phyloP scores from a whole-genome alignment of 2,113 vertebrate species.

The Rafetus swinhoei region DNA sequence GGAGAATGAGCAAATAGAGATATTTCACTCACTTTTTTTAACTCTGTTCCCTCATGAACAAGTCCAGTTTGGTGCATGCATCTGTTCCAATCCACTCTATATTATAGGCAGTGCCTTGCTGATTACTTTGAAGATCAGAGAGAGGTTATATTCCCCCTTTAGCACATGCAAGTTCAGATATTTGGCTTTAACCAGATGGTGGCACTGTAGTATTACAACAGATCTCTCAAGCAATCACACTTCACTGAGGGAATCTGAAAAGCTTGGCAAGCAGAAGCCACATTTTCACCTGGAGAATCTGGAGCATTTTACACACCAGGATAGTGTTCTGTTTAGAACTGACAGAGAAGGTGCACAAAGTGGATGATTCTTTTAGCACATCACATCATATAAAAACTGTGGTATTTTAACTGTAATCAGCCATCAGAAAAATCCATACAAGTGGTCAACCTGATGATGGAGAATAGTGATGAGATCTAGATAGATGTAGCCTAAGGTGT shows the following conservation, averaged over 20 bases:
- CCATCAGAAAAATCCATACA: background rate
- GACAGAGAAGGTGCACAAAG: background rate
- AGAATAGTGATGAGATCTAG: background rate
- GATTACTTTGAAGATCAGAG: constrained; percentile 30
- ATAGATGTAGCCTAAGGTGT: background rate
- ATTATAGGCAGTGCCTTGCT: background rate
- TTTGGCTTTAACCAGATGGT: constrained; percentile 70
- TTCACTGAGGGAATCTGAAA: constrained; percentile 1
- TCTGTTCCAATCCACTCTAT: constrained; percentile 24
- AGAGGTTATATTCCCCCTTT: background rate
- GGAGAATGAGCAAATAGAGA: constrained; percentile 21
- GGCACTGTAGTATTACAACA: constrained; percentile 69
- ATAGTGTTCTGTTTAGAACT: background rate
- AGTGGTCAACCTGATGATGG: background rate
- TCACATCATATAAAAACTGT: background rate
- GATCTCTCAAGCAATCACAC: constrained; percentile 25
- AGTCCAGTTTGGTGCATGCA: background rate
- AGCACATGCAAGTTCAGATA: constrained; percentile 36
- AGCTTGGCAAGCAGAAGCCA: constrained; percentile 18
- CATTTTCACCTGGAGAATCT: background rate
- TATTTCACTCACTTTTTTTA: background rate
- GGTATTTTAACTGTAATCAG: background rate
- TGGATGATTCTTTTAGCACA: background rate
- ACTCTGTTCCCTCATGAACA: constrained; percentile 15
- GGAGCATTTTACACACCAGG: constrained; percentile 3